Evolutionary conservation across 2,113 vertebrate species (phyloP), one percentile per base, ranked within the genome.

Genomic region (Neolamprologus longior): DNA sequence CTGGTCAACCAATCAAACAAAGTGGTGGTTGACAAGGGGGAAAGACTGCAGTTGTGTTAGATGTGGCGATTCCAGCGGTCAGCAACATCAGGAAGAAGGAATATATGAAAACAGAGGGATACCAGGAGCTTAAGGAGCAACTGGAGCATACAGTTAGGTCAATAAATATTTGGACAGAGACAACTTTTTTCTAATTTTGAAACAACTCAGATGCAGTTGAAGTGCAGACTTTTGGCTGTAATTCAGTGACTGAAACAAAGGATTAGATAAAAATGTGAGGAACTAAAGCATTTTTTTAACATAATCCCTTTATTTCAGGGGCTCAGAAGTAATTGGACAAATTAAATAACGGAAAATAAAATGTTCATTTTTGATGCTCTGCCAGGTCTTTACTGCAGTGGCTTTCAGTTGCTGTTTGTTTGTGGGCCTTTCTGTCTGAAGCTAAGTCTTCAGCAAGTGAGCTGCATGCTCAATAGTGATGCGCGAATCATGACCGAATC

Each of bases 401-500:
- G 7, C 24, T 58, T 58, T 58, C 55, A 6, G 55, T 58, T 58
- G 55, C 24, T 58, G 24, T 28, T 58, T 58, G 55, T 28, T 58
- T 58, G 24, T 58, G 24, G 2, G 24, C 24, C 24, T 58, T 58
- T 58, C 24, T 58, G 55, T 28, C 55, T 58, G 24, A 28, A 28
- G 7, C 5, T 28, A 58, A 28, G 55, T 58, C 26, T 58, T 58
- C 3, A 58, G 24, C 55, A 26, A 14, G 24, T 14, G 12, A 57
- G 24, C 24, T 26, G 12, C 54, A 3, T 14, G 54, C 54, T 0
- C 5, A 54, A 21, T 15, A 47, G 7, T 47, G 45, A 47, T 47
- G 45, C 4, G 14, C 0, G 7, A 15, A 15, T 47, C 45, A 0
- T 47, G 45, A 47, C 1, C 45, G 14, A 47, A 0, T 47, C 45